phyloP scores from a whole-genome alignment of 1,140 invertebrate species.

The Euschistus heros region DNA sequence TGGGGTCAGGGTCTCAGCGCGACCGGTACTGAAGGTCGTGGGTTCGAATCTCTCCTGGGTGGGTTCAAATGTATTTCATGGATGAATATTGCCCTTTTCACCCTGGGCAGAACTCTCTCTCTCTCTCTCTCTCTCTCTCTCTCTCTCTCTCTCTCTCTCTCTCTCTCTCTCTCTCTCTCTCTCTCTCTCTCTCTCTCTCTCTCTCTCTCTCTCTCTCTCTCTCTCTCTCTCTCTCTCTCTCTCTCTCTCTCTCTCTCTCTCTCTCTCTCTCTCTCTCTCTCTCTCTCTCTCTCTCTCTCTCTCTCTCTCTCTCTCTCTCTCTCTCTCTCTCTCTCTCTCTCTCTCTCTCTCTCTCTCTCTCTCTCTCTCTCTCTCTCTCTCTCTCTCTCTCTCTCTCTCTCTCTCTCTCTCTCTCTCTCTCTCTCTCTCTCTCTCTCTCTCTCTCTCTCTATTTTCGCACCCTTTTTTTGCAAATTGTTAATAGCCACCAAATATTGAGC shows the following conservation, averaged over 20 bases:
- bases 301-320: neutral
- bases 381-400: constrained; percentile 1
- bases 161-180: constrained; percentile 30
- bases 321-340: neutral
- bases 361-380: constrained; percentile 4
- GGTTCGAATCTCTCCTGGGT: no score
- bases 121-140: constrained; percentile 28
- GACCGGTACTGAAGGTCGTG: no score
- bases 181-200: constrained; percentile 26
- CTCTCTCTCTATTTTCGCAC: neutral
- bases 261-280: constrained; percentile 3
- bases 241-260: constrained; percentile 7
- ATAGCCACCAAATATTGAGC: no score
- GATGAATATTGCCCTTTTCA: no score
- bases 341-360: constrained; percentile 4
- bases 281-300: neutral
- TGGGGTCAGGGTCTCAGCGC: no score
- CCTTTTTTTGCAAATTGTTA: no score
- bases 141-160: constrained; percentile 28
- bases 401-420: neutral
- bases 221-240: constrained; percentile 15
- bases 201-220: constrained; percentile 17
- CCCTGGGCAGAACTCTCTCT: neutral
- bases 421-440: neutral
- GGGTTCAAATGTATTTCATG: no score